Evolutionary conservation across 2,113 vertebrate genomes (phyloP).

Genomic region (Zapus hudsonius): DNA sequence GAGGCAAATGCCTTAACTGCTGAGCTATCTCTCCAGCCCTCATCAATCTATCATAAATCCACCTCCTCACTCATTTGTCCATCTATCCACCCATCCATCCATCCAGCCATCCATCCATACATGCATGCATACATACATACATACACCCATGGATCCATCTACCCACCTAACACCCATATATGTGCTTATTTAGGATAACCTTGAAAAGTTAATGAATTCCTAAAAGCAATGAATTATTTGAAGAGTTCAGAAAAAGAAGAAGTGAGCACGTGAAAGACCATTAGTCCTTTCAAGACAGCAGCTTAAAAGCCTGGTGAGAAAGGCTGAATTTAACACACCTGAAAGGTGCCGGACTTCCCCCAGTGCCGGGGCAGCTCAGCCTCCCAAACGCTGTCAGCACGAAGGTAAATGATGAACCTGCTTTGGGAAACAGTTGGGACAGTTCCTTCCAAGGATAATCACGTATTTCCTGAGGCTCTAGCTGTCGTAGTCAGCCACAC

Average conservation of each 20-base stretch:
- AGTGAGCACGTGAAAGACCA: background rate
- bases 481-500: too few relatives aligned
- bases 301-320: background rate
- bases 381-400: background rate
- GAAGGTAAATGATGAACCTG: background rate
- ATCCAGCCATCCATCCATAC: background rate
- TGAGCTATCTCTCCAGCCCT: too few relatives aligned
- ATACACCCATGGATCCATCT: background rate
- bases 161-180: background rate
- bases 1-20: too few relatives aligned
- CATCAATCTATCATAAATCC: too few relatives aligned
- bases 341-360: background rate
- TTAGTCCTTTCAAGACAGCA: conserved; percentile 9
- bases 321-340: background rate
- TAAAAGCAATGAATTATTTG: conserved; percentile 29
- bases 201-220: conserved; percentile 28
- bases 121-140: too few relatives aligned
- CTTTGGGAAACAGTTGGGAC: background rate
- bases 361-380: too few relatives aligned
- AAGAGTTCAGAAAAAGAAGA: conserved; percentile 32
- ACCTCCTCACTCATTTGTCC: background rate
- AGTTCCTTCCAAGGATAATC: background rate
- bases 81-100: background rate
- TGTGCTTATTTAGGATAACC: background rate
- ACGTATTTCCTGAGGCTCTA: too few relatives aligned